phyloP scores from a whole-genome alignment of 1,140 invertebrate genomes.

The Drepana arcuata region DNA sequence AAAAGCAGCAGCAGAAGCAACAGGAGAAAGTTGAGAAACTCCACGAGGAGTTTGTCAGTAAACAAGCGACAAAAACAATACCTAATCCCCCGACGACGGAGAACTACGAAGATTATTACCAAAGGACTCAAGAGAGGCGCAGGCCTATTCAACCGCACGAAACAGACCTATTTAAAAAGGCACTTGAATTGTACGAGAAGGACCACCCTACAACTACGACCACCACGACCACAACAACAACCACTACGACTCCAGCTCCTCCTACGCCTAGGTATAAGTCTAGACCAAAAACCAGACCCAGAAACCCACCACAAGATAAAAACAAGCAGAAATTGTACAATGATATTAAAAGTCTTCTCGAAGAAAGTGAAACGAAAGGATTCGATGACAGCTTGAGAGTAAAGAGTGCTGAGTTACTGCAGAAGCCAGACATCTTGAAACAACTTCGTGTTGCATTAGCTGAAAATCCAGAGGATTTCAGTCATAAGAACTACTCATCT shows the following conservation, averaged over 20 bases:
- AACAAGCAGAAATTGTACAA: conserved; percentile 70
- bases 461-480: conserved; percentile 76
- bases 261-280: conserved; percentile 42
- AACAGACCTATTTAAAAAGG: conserved; percentile 66
- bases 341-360: conserved; percentile 64
- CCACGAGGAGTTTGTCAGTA: conserved; percentile 75
- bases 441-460: conserved; percentile 81
- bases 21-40: conserved; percentile 77
- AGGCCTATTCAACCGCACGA: conserved; percentile 61
- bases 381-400: conserved; percentile 57
- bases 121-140: conserved; percentile 49
- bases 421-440: conserved; percentile 75
- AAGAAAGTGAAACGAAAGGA: conserved; percentile 65
- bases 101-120: conserved; percentile 49
- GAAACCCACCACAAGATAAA: conserved; percentile 57
- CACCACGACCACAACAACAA: conserved; percentile 61
- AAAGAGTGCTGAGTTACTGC: conserved; percentile 53
- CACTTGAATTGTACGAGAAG: conserved; percentile 63
- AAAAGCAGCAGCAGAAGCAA: conserved; percentile 79
- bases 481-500: conserved; percentile 79
- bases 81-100: conserved; percentile 62
- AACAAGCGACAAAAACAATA: conserved; percentile 75
- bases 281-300: conserved; percentile 54
- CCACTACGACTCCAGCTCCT: conserved; percentile 39
- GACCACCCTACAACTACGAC: conserved; percentile 65